Base-by-base conservation (phyloP, 1,140 invertebrate species). In the Drosophila simulans region DNA sequence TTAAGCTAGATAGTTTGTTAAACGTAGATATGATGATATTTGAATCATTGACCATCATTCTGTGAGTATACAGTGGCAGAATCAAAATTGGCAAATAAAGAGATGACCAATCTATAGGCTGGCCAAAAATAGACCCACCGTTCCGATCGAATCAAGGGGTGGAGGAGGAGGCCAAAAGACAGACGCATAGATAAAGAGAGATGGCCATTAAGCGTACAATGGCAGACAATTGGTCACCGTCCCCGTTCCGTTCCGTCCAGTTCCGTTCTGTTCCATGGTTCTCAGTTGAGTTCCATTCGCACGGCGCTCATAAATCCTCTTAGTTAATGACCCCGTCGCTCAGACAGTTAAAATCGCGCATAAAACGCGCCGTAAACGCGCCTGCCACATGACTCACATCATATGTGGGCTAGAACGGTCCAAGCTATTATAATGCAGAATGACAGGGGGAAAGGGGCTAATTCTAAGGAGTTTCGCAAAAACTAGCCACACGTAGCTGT, bases 261-360 rank as follows among this genome's bases (percentile, higher is more conserved):
- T 39, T 13, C 37, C 34, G n/a, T 52, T 39, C 37, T 0, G 12
- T 39, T 13, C 37, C 13, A 12, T 39, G 60, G 68, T 57, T 54
- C 46, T 31, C 43, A 34, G 17, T 45, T 4, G 11, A 13, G 37
- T 39, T 39, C 37, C 13, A 13, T 39, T 74, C 71, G 43, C 78
- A 73, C 75, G 73, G 77, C 58, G 70, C 83, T 88, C 83, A 86
- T 86, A 86, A 86, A 86, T 86, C 84, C 83, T 83, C 83, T 77
- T 86, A 86, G 83, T 86, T 86, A 86, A 86, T 86, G 83, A 86
- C 83, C 83, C 79, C 83, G 83, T 86, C 83, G 83, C 62, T 76
- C 83, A 88, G 83, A 80, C 83, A 70, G 84, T 88, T 88, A 88
- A 88, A 77, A 83, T 76, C 64, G 65, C 77, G 72, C 72, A 84